A percentile compares a stretch with the other conserved stretches of the same genome.
phyloP scores from a whole-genome alignment of 2,888 invertebrate species.

The Synergus japonicus region DNA sequence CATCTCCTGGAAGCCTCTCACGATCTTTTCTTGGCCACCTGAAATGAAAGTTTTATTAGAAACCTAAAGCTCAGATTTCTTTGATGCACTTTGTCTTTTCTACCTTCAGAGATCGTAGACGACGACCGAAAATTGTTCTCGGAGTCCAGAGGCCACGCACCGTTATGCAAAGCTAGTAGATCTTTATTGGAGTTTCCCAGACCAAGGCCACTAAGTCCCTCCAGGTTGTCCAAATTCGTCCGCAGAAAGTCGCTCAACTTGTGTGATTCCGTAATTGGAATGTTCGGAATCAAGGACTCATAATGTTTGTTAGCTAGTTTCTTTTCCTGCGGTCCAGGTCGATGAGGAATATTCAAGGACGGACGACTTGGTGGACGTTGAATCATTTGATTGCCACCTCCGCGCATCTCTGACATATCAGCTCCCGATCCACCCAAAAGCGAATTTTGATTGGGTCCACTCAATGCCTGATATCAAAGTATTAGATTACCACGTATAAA shows the following conservation, averaged over 20 bases:
- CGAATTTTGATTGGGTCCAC: slow-evolving; percentile 66
- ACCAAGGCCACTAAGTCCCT: slow-evolving; percentile 79
- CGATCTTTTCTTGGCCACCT: slow-evolving; percentile 90
- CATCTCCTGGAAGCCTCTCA: slow-evolving; percentile 90
- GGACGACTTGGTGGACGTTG: slow-evolving; percentile 76
- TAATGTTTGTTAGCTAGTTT: slow-evolving; percentile 74
- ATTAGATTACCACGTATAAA: background rate
- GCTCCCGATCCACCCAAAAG: slow-evolving; percentile 69
- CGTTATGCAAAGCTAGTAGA: slow-evolving; percentile 84
- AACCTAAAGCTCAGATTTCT: background rate
- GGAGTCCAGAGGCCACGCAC: slow-evolving; percentile 80
- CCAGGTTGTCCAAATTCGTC: slow-evolving; percentile 85
- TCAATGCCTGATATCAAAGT: slow-evolving; percentile 59
- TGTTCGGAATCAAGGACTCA: slow-evolving; percentile 73
- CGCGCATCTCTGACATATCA: slow-evolving; percentile 69
- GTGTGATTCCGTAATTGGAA: slow-evolving; percentile 78
- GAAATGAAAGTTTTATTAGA: slow-evolving; percentile 23
- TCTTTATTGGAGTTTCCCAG: slow-evolving; percentile 80
- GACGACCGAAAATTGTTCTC: slow-evolving; percentile 70
- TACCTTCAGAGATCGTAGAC: slow-evolving; percentile 74
- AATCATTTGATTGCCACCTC: slow-evolving; percentile 71
- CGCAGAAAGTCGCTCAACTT: slow-evolving; percentile 86
- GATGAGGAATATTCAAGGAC: slow-evolving; percentile 74
- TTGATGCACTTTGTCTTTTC: slow-evolving; percentile 4
- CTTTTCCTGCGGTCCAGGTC: slow-evolving; percentile 73